Evolutionary conservation across 2,113 vertebrate genomes (phyloP).

Genomic region (Pelecanoides urinatrix): DNA sequence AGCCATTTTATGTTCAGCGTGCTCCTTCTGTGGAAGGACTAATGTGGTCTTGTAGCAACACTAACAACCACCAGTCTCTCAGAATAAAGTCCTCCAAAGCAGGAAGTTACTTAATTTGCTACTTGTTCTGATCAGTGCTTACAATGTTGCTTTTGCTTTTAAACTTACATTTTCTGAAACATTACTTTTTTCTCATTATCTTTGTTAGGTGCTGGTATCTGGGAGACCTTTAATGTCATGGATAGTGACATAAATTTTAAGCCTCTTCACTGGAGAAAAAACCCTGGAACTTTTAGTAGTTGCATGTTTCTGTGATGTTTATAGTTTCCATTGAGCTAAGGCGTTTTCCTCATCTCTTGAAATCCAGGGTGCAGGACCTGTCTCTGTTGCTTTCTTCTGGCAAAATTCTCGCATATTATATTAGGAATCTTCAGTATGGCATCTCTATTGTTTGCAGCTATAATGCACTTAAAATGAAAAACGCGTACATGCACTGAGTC

Average conservation of each 20-base stretch:
- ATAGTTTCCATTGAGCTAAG: background rate
- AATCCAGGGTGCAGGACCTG: background rate
- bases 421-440: background rate
- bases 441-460: background rate
- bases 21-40: background rate
- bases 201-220: background rate
- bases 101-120: background rate
- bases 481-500: accelerated
- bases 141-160: background rate
- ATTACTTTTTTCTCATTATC: background rate
- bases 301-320: background rate
- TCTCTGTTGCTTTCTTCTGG: background rate
- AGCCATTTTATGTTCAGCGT: background rate
- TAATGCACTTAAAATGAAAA: background rate
- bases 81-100: background rate
- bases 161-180: background rate
- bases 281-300: background rate
- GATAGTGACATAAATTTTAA: background rate
- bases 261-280: background rate
- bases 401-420: background rate
- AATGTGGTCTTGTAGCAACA: background rate
- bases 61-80: background rate
- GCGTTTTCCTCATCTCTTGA: background rate
- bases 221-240: background rate
- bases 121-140: background rate